Base-by-base conservation (phyloP, 2,797 vertebrate species). In the Chromobotia macracanthus region DNA sequence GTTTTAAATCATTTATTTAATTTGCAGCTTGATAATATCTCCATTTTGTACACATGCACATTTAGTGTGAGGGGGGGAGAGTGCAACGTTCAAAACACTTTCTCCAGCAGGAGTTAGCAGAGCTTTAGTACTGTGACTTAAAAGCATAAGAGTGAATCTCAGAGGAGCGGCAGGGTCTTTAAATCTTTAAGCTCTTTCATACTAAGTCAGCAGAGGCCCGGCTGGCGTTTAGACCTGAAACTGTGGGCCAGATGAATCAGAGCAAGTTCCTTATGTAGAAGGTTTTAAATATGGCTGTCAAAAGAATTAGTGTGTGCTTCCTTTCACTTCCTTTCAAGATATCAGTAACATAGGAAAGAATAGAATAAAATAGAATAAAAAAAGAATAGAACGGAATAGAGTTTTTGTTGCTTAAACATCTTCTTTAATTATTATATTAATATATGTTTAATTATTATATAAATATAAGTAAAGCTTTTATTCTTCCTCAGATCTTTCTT, bases 121-220 rank as follows among this genome's bases (percentile, higher is more conserved):
- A 44, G 41, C 41, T n/a, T n/a, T n/a, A 56, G 8, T 64, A 18
- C 48, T 44, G 50, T 35, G 48, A 12, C n/a, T 64, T 25, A 12
- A 65, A 65, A 53, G 46, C 48, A 23, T 23, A 51, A 65, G 28
- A 38, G 28, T 41, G 18, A n/a, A n/a, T n/a, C n/a, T n/a, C n/a
- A n/a, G 25, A 50, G 44, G 21, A 60, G 25, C 1, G 2, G 13
- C 21, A 1, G 8, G 28, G 28, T 65, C 58, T 21, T 63, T 64
- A 61, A 61, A 58, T 18, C 55, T 48, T 61, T 73, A 38, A 74
- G 72, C 46, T 23, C 16, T 50, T 64, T n/a, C 16, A 48, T 50
- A 23, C 5, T 64, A 50, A 64, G 46, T 51, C 44, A 50, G 23
- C 60, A 64, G 46, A 51, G 72, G 46, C 46, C 46, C 1, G 46